Evolutionary conservation across 2,888 invertebrate genomes (phyloP).

Genomic region (Lasiommata megera): DNA sequence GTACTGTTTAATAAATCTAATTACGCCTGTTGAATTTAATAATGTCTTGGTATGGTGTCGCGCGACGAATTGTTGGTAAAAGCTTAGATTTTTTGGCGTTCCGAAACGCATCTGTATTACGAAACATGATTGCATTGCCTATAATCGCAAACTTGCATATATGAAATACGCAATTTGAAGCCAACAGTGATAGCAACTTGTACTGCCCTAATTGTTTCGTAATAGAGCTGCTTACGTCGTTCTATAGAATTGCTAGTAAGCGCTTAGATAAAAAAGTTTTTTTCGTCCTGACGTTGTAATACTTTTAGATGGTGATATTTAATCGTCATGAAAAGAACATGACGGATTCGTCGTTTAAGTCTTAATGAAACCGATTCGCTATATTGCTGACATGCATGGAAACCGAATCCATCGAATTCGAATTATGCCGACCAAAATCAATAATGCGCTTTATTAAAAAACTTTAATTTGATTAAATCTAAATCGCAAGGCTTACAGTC

Average conservation of each 20-base stretch:
- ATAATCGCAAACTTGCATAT: background rate
- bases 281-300: slow-evolving; percentile 9
- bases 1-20: background rate
- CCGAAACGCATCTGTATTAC: slow-evolving; percentile 1
- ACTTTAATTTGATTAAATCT: too few species aligned
- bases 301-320: slow-evolving; percentile 5
- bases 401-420: background rate
- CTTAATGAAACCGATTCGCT: background rate
- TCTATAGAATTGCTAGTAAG: slow-evolving; percentile 4
- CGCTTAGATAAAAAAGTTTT: slow-evolving; percentile 9
- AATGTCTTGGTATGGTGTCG: background rate
- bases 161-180: background rate
- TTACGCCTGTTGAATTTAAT: slow-evolving; percentile 1
- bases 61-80: slow-evolving; percentile 7
- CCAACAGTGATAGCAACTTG: background rate
- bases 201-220: background rate
- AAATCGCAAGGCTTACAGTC: background rate
- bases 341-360: background rate
- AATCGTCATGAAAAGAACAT: background rate
- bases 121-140: background rate
- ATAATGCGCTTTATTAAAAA: too few species aligned
- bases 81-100: slow-evolving; percentile 11
- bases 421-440: too few species aligned
- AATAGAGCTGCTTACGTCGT: background rate
- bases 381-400: background rate